Evolutionary conservation across 1,140 invertebrate genomes (phyloP).

Genomic region (Andricus grossulariae): DNA sequence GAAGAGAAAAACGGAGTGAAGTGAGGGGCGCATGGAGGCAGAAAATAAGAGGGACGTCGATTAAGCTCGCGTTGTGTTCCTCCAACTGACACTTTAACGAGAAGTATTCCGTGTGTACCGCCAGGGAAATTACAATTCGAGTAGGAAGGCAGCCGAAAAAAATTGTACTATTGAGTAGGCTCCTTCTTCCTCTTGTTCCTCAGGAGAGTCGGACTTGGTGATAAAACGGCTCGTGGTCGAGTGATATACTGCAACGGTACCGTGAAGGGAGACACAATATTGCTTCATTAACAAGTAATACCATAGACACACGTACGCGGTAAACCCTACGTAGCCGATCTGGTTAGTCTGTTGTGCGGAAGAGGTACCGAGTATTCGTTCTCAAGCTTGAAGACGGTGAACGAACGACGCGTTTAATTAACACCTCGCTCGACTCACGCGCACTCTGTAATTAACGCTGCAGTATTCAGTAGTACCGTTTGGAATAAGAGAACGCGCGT

Average conservation of each 20-base stretch:
- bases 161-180: background rate
- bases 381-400: slow-evolving; percentile 35
- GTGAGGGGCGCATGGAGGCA: background rate
- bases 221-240: slow-evolving; percentile 35
- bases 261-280: slow-evolving; percentile 38
- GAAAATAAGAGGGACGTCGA: background rate
- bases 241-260: slow-evolving; percentile 34
- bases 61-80: slow-evolving; percentile 5
- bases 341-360: slow-evolving; percentile 27
- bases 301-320: slow-evolving; percentile 10
- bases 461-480: slow-evolving; percentile 24
- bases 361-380: slow-evolving; percentile 36
- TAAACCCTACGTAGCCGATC: slow-evolving; percentile 23
- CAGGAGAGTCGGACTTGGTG: background rate
- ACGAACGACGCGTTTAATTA: slow-evolving; percentile 43
- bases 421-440: slow-evolving; percentile 29
- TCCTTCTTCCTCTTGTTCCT: background rate
- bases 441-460: slow-evolving; percentile 27
- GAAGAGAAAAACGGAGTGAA: background rate
- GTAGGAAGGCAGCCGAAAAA: background rate
- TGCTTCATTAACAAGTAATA: slow-evolving; percentile 43
- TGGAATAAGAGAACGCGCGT: slow-evolving; percentile 24
- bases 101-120: slow-evolving; percentile 1
- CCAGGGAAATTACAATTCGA: slow-evolving; percentile 41
- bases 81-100: slow-evolving; percentile 36